Evolutionary conservation across 2,888 invertebrate genomes (phyloP).

Genomic region (Eupithecia abbreviata): DNA sequence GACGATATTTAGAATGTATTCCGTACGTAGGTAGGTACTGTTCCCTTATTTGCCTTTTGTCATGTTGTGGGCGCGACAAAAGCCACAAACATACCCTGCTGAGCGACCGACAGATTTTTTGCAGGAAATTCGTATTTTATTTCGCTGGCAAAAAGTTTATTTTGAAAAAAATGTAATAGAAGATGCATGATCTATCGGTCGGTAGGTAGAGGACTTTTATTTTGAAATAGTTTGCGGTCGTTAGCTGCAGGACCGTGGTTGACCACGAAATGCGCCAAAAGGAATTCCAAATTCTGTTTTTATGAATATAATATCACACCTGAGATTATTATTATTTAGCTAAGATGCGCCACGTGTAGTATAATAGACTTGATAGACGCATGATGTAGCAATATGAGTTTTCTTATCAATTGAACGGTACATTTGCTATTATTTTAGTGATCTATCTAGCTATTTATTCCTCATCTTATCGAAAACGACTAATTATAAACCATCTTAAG

Average conservation of each 20-base stretch:
- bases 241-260: constrained; percentile 46
- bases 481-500: neutral
- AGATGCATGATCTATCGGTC: constrained; percentile 77
- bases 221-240: constrained; percentile 63
- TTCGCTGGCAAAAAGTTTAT: constrained; percentile 73
- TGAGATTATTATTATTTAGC: neutral
- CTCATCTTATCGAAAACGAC: neutral
- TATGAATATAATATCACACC: neutral
- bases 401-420: neutral
- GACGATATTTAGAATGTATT: constrained; percentile 80
- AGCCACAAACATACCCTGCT: constrained; percentile 81
- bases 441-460: neutral
- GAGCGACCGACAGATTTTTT: constrained; percentile 77
- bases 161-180: constrained; percentile 72
- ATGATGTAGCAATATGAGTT: too few relatives aligned
- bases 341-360: neutral
- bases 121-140: constrained; percentile 77
- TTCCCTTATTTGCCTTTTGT: constrained; percentile 84
- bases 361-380: neutral
- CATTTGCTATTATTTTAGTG: neutral
- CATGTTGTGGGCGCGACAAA: constrained; percentile 81
- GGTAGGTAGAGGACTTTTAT: constrained; percentile 68
- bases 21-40: constrained; percentile 65
- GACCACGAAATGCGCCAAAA: constrained; percentile 55
- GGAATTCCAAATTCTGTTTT: constrained; percentile 43